Conservation (phyloP, 1,140 invertebrate genomes). For the Cotesia glomerata region DNA sequence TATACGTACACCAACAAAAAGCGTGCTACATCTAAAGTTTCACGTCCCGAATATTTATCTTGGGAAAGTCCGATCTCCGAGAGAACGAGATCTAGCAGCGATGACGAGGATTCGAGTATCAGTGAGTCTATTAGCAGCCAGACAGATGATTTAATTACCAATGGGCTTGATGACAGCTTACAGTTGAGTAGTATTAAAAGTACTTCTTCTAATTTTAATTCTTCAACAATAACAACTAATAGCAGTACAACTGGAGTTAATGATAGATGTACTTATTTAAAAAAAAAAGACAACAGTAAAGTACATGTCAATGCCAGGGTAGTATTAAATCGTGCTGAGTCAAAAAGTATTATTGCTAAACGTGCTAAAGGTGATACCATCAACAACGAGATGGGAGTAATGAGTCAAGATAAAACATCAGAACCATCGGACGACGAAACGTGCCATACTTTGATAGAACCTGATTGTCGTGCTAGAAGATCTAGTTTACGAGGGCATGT, state of each 20-base stretch:
- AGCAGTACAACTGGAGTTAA: not conserved
- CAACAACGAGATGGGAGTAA: constrained; percentile 33
- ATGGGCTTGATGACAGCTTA: constrained; percentile 48
- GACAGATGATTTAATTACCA: constrained; percentile 50
- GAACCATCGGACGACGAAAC: constrained; percentile 55
- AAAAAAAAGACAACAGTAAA: constrained; percentile 48
- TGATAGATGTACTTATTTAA: constrained; percentile 44
- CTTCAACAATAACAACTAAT: too few relatives aligned
- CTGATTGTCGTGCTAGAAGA: constrained; percentile 56
- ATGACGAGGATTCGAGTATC: constrained; percentile 55
- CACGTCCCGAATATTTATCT: constrained; percentile 46
- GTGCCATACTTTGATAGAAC: constrained; percentile 44
- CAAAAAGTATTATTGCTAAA: constrained; percentile 35
- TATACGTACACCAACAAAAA: constrained; percentile 60
- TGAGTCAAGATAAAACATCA: constrained; percentile 50
- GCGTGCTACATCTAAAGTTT: constrained; percentile 43
- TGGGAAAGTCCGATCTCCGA: constrained; percentile 45
- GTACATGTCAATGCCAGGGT: constrained; percentile 52
- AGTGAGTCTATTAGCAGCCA: constrained; percentile 51
- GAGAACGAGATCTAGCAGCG: constrained; percentile 41
- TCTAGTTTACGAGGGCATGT: constrained; percentile 63
- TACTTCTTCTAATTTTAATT: not conserved
- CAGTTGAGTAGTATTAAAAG: constrained; percentile 35
- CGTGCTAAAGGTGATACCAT: constrained; percentile 42
- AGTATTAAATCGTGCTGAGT: constrained; percentile 49